Evolutionary conservation across 2,797 vertebrate species (phyloP), one percentile per base, ranked within the genome.

Genomic region (Tapirus indicus): DNA sequence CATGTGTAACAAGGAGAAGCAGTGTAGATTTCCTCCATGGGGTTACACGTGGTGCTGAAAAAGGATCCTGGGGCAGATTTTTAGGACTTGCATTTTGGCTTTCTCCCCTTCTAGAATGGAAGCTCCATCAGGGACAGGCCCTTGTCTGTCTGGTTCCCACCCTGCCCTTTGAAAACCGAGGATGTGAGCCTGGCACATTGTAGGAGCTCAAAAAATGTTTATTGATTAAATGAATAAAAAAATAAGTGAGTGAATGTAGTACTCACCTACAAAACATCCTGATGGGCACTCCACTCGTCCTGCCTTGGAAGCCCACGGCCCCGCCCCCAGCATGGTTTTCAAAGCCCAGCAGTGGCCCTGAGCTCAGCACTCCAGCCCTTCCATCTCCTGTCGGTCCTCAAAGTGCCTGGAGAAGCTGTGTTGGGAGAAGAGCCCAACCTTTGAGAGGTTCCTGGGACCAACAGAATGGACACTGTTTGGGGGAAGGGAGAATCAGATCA

Each of bases 61-160:
- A 64, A 84, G 23, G 69, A 62, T 8, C 41, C 41, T 49, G 13
- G 8, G 13, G 10, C 11, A 66, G 56, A 49, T 79, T 66, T 74
- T 86, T 27, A 82, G 85, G 74, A 44, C 27, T 78, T 77, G 35
- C 27, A 17, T 60, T 83, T 91, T 94, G 68, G 14, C 66, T 91
- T 58, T 47, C n/a, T 60, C 10, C 20, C 38, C 16, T 18, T 44
- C 20, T 62, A 58, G 56, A 49, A 14, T 38, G 82, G 27, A 72
- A 49, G 49, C 23, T 49, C 71, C 54, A 7, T 25, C 20, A 20
- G 32, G n/a, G 20, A 47, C 27, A 56, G 52, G 8, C 68, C 14
- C 47, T 41, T 56, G 32, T 56, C 60, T 88, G 54, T n/a, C 79
- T 58, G 62, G 17, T 49, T 44, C 14, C 66, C 10, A 47, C 47